Percentiles rank a stretch among this genome's conserved stretches.
Conservation (phyloP, 2,888 invertebrate species). For the Nephrotoma guestfalica region DNA sequence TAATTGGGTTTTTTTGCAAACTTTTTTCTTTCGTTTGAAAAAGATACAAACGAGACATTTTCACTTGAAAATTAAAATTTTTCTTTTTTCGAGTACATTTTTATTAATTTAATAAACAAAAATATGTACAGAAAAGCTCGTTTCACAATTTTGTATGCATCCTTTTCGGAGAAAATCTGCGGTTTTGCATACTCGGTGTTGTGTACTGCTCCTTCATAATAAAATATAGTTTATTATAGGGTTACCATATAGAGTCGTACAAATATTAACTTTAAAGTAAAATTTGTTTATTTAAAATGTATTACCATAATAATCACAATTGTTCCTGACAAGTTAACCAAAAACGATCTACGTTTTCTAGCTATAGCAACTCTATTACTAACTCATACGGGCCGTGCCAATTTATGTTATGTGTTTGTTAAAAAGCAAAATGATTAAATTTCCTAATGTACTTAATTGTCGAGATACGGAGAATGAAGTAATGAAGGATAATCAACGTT, state of each 20-base stretch:
- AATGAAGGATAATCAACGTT: too few relatives aligned
- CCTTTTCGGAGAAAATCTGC: neutral
- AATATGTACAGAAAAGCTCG: neutral
- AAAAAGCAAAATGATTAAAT: too few relatives aligned
- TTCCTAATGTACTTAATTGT: too few relatives aligned
- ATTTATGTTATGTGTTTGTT: too few relatives aligned
- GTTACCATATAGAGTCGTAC: neutral
- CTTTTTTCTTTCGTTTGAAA: neutral
- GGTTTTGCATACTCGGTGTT: neutral
- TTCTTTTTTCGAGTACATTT: neutral
- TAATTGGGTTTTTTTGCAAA: neutral
- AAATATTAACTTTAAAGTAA: too few relatives aligned
- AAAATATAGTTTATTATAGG: neutral
- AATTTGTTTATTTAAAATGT: too few relatives aligned
- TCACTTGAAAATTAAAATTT: neutral
- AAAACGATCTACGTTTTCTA: too few relatives aligned
- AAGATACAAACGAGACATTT: neutral
- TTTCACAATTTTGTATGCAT: neutral
- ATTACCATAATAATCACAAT: too few relatives aligned
- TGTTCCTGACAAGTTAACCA: too few relatives aligned
- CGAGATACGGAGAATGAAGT: too few relatives aligned
- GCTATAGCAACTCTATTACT: too few relatives aligned
- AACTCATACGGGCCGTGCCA: too few relatives aligned
- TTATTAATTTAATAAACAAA: neutral
- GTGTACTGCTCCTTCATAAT: neutral